phyloP scores from a whole-genome alignment of 2,113 vertebrate species.

The Ceratotherium simum region DNA sequence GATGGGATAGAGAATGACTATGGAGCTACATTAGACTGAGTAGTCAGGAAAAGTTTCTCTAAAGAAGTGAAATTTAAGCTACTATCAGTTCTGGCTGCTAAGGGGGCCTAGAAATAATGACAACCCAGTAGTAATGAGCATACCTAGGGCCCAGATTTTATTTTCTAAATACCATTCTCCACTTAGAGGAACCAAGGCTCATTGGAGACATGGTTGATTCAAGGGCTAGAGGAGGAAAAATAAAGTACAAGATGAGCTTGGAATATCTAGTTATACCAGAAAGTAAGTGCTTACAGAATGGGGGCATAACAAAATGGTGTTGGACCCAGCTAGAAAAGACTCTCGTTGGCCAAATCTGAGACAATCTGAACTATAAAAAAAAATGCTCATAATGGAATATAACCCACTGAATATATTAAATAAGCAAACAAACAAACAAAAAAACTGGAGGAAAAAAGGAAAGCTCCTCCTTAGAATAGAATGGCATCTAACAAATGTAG shows the following conservation, averaged over 20 bases:
- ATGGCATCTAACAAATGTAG: background rate
- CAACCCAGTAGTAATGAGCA: background rate
- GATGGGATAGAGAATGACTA: background rate
- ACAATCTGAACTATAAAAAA: background rate
- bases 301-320: background rate
- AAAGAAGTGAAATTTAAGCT: background rate
- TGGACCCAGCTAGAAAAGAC: background rate
- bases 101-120: background rate
- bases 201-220: background rate
- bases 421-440: background rate
- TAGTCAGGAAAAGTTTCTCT: background rate
- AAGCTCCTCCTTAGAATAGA: background rate
- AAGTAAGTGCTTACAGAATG: background rate
- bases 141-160: background rate
- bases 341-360: background rate
- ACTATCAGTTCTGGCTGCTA: background rate
- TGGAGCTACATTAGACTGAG: background rate
- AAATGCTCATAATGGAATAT: background rate
- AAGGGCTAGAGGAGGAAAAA: background rate
- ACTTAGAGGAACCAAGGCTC: background rate
- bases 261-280: background rate
- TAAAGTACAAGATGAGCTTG: background rate
- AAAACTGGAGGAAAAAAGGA: background rate
- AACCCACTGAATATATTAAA: background rate
- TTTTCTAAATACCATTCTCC: slow-evolving; percentile 25